Conservation (phyloP, 1,140 invertebrate species). For the Cyphomyrmex costatus region DNA sequence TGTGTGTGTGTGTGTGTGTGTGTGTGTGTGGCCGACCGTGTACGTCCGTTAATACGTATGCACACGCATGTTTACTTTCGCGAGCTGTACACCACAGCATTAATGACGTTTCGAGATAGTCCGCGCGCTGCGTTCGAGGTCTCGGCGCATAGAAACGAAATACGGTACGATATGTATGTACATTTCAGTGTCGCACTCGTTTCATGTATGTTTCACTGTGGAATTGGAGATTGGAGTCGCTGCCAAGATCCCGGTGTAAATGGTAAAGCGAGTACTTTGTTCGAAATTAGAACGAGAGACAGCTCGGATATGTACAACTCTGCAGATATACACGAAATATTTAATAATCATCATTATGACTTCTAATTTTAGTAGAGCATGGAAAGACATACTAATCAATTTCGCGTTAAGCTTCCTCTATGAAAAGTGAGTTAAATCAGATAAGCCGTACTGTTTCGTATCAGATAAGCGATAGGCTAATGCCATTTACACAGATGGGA, state of each 20-base stretch:
- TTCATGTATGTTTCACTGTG: neutral
- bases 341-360: neutral
- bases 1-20: neutral
- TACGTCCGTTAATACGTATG: conserved; percentile 6
- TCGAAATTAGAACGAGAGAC: conserved; percentile 12
- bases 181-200: neutral
- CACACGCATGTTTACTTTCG: conserved; percentile 16
- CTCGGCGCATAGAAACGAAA: conserved; percentile 21
- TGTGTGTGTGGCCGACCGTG: neutral
- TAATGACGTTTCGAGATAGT: conserved; percentile 45
- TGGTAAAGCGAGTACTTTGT: neutral
- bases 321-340: neutral
- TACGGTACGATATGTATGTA: too few species aligned
- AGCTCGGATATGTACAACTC: neutral
- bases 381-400: neutral
- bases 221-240: conserved; percentile 37
- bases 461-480: too few species aligned
- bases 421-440: neutral
- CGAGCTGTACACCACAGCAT: neutral
- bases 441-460: neutral
- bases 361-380: neutral
- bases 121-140: neutral
- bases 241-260: conserved; percentile 38
- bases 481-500: too few species aligned
- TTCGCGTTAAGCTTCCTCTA: neutral